Conservation (phyloP, 2,888 invertebrate genomes). For the Suillia variegata region DNA sequence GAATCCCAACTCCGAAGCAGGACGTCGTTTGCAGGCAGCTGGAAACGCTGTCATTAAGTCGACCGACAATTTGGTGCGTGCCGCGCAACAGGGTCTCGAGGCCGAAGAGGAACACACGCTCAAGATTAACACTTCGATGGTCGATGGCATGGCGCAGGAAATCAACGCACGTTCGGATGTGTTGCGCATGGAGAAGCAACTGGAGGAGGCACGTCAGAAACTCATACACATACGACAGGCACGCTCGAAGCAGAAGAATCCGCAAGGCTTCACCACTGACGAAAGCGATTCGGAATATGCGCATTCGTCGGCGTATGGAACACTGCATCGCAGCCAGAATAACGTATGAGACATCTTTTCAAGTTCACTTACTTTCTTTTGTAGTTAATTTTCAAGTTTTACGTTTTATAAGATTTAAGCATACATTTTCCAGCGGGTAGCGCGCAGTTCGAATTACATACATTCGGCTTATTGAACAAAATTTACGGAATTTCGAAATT, state of each 20-base stretch:
- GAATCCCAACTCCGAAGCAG: constrained; percentile 92
- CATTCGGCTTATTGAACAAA: no score
- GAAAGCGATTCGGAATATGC: constrained; percentile 70
- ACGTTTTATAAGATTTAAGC: neutral
- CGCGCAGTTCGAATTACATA: no score
- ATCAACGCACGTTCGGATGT: constrained; percentile 90
- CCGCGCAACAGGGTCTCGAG: constrained; percentile 90
- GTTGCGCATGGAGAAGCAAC: constrained; percentile 89
- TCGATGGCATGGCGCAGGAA: constrained; percentile 96
- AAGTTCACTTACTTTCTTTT: no score
- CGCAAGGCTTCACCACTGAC: constrained; percentile 61
- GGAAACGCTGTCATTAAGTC: constrained; percentile 97
- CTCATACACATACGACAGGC: constrained; percentile 91
- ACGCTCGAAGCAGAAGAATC: constrained; percentile 76
- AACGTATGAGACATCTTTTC: constrained; percentile 59
- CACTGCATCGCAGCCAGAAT: constrained; percentile 52
- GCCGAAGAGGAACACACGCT: constrained; percentile 90
- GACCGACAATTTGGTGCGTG: constrained; percentile 94
- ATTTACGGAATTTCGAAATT: no score
- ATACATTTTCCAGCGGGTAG: no score
- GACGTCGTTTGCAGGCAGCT: constrained; percentile 87
- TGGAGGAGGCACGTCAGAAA: constrained; percentile 89
- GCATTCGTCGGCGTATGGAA: constrained; percentile 48
- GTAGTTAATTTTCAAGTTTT: constrained; percentile 6
- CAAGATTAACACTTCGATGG: constrained; percentile 90